phyloP scores from a whole-genome alignment of 2,113 vertebrate species.

The Nestor notabilis region DNA sequence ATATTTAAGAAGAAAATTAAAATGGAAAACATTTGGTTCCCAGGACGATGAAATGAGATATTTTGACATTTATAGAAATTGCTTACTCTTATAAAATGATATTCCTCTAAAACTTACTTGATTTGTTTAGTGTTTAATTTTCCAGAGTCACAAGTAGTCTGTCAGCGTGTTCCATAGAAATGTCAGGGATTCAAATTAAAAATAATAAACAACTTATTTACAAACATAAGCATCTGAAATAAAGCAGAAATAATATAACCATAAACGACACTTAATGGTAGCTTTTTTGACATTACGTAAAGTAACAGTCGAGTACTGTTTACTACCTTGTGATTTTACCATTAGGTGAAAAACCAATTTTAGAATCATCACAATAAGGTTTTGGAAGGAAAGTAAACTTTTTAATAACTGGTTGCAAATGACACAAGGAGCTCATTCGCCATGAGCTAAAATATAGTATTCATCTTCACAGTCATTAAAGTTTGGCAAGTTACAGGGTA shows the following conservation, averaged over 20 bases:
- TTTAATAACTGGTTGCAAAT: background rate
- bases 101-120: conserved; percentile 1
- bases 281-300: background rate
- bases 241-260: background rate
- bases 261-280: background rate
- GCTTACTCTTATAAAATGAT: conserved; percentile 2
- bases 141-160: background rate
- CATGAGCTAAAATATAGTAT: background rate
- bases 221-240: background rate
- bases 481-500: background rate
- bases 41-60: background rate
- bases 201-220: conserved; percentile 42
- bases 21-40: background rate
- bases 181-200: conserved; percentile 37
- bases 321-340: background rate
- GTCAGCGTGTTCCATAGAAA: background rate
- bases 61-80: conserved; percentile 42
- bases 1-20: conserved; percentile 15
- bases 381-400: background rate
- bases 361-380: background rate
- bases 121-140: conserved; percentile 22
- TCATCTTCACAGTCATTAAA: background rate
- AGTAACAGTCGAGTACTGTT: background rate
- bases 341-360: background rate
- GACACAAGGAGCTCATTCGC: background rate